Evolutionary conservation across 1,140 invertebrate genomes (phyloP).

Genomic region (Delia radicum): DNA sequence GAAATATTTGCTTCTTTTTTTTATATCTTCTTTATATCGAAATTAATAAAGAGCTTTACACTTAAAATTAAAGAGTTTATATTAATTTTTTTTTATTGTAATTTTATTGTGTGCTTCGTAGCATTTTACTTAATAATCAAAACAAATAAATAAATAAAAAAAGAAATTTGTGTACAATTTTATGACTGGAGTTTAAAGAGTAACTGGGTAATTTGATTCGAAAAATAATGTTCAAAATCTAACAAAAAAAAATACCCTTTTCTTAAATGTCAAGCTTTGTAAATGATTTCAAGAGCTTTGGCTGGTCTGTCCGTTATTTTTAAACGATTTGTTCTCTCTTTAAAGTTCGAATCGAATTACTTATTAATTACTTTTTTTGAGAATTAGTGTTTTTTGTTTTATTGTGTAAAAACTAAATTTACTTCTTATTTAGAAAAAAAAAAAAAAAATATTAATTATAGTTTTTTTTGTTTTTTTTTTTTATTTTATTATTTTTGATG

Average conservation of each 20-base stretch:
- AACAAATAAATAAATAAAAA: not conserved
- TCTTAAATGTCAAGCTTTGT: no score
- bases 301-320: no score
- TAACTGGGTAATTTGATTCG: not conserved
- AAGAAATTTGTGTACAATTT: not conserved
- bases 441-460: not conserved
- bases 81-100: not conserved
- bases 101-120: slow-evolving; percentile 1
- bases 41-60: not conserved
- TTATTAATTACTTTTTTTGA: not conserved
- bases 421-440: not conserved
- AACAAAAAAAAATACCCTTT: no score
- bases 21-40: not conserved
- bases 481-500: not conserved
- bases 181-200: not conserved
- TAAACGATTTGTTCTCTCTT: no score
- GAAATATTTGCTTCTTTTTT: not conserved
- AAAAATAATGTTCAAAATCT: no score
- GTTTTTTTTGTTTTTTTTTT: not conserved
- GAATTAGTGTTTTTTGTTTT: not conserved
- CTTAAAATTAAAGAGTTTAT: not conserved
- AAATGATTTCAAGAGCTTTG: no score
- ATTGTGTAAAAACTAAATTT: not conserved
- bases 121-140: not conserved
- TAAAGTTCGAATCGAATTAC: no score